Conservation (phyloP, 2,888 invertebrate species). For the Cantharis flavilabris region DNA sequence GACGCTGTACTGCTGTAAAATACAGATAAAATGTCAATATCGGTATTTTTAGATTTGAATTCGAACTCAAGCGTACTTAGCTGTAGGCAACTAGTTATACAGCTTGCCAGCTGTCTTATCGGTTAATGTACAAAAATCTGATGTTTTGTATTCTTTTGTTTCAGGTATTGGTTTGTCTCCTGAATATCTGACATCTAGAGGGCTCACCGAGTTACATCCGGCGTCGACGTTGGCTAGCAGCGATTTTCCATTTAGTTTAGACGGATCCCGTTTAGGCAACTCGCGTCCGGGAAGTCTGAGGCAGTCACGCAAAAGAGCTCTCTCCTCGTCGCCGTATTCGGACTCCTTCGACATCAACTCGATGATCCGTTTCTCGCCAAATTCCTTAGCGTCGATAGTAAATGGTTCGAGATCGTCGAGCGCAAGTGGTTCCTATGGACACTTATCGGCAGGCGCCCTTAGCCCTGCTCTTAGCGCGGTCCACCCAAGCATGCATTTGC, state of each 20-base stretch:
- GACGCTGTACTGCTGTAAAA: no score
- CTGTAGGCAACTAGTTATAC: no score
- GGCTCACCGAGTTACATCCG: conserved; percentile 61
- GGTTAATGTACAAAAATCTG: no score
- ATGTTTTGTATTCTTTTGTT: conserved; percentile 39
- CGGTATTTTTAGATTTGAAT: no score
- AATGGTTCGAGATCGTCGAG: conserved; percentile 86
- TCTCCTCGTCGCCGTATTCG: conserved; percentile 93
- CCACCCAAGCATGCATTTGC: conserved; percentile 67
- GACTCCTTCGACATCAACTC: conserved; percentile 95
- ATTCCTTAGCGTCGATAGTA: conserved; percentile 81
- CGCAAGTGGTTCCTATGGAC: conserved; percentile 95
- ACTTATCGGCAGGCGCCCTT: conserved; percentile 91
- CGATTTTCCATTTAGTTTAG: conserved; percentile 88
- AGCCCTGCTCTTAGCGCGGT: conserved; percentile 77
- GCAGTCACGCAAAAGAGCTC: conserved; percentile 81
- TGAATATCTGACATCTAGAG: conserved; percentile 65
- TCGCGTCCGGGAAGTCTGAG: conserved; percentile 59
- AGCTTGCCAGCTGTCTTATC: no score
- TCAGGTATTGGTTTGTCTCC: conserved; percentile 64
- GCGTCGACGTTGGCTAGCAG: conserved; percentile 79
- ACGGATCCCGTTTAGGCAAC: conserved; percentile 76
- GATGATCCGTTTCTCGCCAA: conserved; percentile 93
- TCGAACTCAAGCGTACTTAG: no score
- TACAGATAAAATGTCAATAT: no score